Percentiles rank a stretch among this genome's conserved stretches.
Conservation (phyloP, 1,140 invertebrate genomes). For the Pseudomyrmex pallidus region DNA sequence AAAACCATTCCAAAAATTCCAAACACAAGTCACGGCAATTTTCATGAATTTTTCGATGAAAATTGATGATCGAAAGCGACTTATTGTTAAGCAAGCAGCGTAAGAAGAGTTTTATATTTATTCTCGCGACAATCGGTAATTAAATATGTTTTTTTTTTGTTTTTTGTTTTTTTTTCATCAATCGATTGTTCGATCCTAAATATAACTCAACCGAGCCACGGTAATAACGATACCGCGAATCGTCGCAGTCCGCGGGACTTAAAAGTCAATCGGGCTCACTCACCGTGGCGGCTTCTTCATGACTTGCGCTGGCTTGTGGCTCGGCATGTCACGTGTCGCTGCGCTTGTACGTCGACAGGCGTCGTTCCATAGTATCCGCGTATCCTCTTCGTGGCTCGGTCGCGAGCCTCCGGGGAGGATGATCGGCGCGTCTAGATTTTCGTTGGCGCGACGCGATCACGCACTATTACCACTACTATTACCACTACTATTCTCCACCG, state of each 20-base stretch:
- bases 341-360: conserved; percentile 66
- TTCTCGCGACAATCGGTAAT: too few species aligned
- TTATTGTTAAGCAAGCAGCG: too few species aligned
- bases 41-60: neutral
- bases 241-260: neutral
- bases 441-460: conserved; percentile 44
- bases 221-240: neutral
- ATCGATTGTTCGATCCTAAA: neutral
- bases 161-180: neutral
- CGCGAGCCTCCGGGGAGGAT: conserved; percentile 24
- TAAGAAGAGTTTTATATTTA: neutral
- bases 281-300: conserved; percentile 81
- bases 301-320: conserved; percentile 71
- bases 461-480: conserved; percentile 22
- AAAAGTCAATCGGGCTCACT: conserved; percentile 56
- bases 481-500: neutral
- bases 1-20: too few species aligned
- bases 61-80: too few species aligned
- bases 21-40: neutral
- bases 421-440: conserved; percentile 40
- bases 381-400: conserved; percentile 27
- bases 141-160: too few species aligned
- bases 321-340: conserved; percentile 79
- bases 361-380: conserved; percentile 69
- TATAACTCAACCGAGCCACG: neutral